Conservation (phyloP, 2,888 invertebrate species). For the Lymantria monacha region DNA sequence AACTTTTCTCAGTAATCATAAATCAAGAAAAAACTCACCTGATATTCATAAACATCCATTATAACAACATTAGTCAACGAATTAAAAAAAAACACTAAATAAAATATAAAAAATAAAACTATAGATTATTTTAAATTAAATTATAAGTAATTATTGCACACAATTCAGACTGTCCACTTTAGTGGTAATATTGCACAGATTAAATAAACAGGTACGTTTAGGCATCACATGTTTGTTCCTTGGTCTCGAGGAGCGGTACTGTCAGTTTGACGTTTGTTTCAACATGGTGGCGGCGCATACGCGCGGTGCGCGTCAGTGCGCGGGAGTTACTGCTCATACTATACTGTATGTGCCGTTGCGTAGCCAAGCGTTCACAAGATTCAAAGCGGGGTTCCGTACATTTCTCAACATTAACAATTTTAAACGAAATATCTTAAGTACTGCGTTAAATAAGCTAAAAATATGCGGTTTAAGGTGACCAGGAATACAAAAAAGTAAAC, state of each 20-base stretch:
- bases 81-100: constrained; percentile 37
- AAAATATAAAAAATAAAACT: constrained; percentile 18
- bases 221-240: constrained; percentile 31
- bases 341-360: constrained; percentile 38
- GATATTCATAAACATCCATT: constrained; percentile 76
- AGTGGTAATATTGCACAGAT: constrained; percentile 62
- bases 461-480: no score
- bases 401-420: not conserved
- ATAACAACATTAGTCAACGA: constrained; percentile 39
- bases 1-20: no score
- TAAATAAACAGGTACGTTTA: constrained; percentile 53
- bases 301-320: constrained; percentile 49
- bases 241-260: constrained; percentile 16
- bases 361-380: constrained; percentile 21
- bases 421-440: not conserved
- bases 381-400: constrained; percentile 16
- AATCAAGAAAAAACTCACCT: constrained; percentile 54
- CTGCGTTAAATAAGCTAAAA: no score
- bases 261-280: constrained; percentile 38
- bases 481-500: no score
- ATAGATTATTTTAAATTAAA: constrained; percentile 20
- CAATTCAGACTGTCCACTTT: constrained; percentile 67
- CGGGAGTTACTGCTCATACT: constrained; percentile 36
- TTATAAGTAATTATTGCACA: constrained; percentile 60
- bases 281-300: constrained; percentile 38